Base-by-base conservation (phyloP, 2,797 vertebrate genomes). In the Crenichthys baileyi region DNA sequence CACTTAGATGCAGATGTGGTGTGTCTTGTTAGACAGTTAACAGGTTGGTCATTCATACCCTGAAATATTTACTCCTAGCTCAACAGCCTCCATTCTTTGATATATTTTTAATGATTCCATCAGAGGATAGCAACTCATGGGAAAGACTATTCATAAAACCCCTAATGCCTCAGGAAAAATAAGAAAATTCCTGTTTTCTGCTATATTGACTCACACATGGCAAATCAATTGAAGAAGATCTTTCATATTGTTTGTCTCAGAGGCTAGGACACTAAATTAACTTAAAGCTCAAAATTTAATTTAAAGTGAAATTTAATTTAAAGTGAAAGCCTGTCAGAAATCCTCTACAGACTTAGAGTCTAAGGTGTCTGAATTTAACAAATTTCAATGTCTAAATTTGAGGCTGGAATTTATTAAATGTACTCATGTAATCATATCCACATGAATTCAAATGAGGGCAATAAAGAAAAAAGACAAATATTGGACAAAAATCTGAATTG, bases 211-310 rank as follows among this genome's bases (percentile, higher is more conserved):
- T 74, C 5, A 11, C 22, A 41, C 2, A 67, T 44, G 29, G 63
- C 73, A 85, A 26, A 74, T 48, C 26, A 48, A 72, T 31, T 67
- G 70, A 76, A 78, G 76, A 36, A 15, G 39, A 79, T 76, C 26
- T 74, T 48, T 79, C 16, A 71, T 60, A 31, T 46, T 58, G 26
- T 8, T 73, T 73, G 63, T 87, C 6, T 90, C 60, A 0, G 18
- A 84, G 79, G 76, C 83, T 74, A 20, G 92, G 93, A 87, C 70
- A 87, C 85, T 86, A 90, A 91, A 92, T 91, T 70, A 48, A 75
- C 81, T 80, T 83, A 85, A 81, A 83, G 56, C 77, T 87, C 81
- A 73, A 13, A 61, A 53, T 86, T 80, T 79, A 84, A 81, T 83
- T 70, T 70, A 85, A 81, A 72, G 78, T 78, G 89, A 87, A 90